Conservation (phyloP, 2,113 vertebrate species). For the Pelusios castaneus region DNA sequence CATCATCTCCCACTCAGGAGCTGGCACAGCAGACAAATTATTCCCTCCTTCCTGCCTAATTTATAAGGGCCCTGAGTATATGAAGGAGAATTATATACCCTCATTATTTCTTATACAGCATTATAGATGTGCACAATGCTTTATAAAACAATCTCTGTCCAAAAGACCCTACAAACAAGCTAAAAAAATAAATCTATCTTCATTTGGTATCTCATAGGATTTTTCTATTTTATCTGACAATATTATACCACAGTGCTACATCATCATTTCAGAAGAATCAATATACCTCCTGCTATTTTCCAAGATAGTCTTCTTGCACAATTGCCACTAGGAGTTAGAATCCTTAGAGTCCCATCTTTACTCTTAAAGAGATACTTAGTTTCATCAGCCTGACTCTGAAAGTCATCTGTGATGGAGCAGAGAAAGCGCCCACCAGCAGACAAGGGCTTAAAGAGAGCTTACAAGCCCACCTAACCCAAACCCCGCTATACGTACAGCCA, state of each 20-base stretch:
- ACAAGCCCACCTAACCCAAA: neutral
- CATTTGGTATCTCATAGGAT: neutral
- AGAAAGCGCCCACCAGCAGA: neutral
- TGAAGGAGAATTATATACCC: neutral
- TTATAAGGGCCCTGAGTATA: neutral
- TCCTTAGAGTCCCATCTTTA: neutral
- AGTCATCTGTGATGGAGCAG: neutral
- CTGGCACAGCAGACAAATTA: neutral
- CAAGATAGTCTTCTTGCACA: neutral
- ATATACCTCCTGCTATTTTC: neutral
- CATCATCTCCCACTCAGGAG: neutral
- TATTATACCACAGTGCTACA: neutral
- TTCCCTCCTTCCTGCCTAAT: neutral
- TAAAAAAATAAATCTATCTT: neutral
- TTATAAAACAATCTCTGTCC: neutral
- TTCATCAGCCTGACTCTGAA: neutral
- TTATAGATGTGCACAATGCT: neutral
- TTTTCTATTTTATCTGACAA: neutral
- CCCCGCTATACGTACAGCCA: neutral
- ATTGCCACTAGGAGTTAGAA: neutral
- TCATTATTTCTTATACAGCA: neutral
- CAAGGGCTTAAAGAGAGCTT: neutral
- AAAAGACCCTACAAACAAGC: neutral
- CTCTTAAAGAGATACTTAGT: neutral
- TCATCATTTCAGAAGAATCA: neutral